Evolutionary conservation across 92 coral and sea anemone species (phyloP).

Genomic region (Desmophyllum pertusum): DNA sequence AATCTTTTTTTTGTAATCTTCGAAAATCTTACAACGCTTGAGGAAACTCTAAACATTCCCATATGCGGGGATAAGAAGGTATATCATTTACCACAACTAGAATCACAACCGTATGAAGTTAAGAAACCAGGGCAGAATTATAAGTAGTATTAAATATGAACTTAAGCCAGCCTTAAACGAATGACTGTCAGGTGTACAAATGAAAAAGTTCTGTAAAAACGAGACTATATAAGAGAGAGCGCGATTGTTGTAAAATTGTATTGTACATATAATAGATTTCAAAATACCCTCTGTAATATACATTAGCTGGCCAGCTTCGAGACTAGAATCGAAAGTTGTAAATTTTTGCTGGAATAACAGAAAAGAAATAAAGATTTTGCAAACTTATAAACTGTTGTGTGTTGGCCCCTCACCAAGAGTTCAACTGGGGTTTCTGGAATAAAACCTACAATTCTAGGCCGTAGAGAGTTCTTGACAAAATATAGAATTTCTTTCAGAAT

Average conservation of each 20-base stretch:
- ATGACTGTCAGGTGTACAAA: background rate
- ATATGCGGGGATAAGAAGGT: background rate
- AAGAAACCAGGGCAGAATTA: background rate
- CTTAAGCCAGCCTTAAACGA: background rate
- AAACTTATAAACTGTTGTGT: background rate
- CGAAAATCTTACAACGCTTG: too few relatives aligned
- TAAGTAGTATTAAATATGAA: background rate
- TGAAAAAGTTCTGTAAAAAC: background rate
- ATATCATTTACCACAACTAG: background rate
- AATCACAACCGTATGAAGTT: background rate
- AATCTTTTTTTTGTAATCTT: background rate
- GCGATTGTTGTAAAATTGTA: background rate
- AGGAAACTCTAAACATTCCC: background rate
- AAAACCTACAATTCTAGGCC: background rate
- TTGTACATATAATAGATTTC: background rate
- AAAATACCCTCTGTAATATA: constrained; percentile 8
- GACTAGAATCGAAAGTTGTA: background rate
- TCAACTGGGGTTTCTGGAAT: background rate
- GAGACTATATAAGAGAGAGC: background rate
- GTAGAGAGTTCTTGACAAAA: background rate
- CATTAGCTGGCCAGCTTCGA: constrained; percentile 9
- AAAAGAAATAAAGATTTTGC: constrained; percentile 10
- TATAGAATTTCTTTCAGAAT: background rate
- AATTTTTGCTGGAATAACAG: background rate
- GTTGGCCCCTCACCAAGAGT: too few relatives aligned